Evolutionary conservation across 2,797 vertebrate species (phyloP), one percentile per base, ranked within the genome.

Genomic region (Balearica regulorum): DNA sequence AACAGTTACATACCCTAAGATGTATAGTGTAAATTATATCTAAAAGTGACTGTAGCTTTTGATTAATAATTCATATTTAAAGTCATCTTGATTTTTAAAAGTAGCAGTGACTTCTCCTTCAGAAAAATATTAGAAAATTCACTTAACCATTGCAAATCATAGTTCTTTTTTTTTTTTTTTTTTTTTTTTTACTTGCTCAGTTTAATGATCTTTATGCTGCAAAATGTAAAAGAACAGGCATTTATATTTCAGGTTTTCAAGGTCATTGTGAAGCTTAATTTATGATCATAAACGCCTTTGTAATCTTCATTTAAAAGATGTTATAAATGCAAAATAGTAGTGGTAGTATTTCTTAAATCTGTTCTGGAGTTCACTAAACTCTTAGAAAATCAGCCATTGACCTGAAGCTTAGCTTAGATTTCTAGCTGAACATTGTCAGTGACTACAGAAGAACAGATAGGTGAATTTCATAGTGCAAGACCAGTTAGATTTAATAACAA

Each of bases 51-150:
- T 93, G 69, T 53, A 79, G 28, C 39, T 91, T 91, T 91, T 93
- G 82, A 93, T 89, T 95, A 91, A 93, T 87, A 96, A 94, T 93
- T 94, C 19, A 90, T 93, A 51, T 68, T 87, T 87, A 69, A 96
- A 91, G 22, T 85, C 11, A 82, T 81, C 58, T 72, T 79, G 53
- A 72, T 90, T 89, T 92, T 70, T 68, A 71, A 77, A 90, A 48
- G 46, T 20, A 75, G 4, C 1, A 0, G 25, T 24, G 24, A 64
- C 13, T 94, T 90, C 89, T 94, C 28, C 21, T 79, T 87, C 19
- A 65, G 43, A 87, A 96, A 70, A 87, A 39, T 69, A 83, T 35
- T 61, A 72, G 43, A 69, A 70, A 46, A 64, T 49, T 72, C 39
- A 64, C 9, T 60, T 82, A 83, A 49, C 3, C 39, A 51, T 39